phyloP scores from a whole-genome alignment of 2,113 vertebrate genomes.

The Halcyon senegalensis region DNA sequence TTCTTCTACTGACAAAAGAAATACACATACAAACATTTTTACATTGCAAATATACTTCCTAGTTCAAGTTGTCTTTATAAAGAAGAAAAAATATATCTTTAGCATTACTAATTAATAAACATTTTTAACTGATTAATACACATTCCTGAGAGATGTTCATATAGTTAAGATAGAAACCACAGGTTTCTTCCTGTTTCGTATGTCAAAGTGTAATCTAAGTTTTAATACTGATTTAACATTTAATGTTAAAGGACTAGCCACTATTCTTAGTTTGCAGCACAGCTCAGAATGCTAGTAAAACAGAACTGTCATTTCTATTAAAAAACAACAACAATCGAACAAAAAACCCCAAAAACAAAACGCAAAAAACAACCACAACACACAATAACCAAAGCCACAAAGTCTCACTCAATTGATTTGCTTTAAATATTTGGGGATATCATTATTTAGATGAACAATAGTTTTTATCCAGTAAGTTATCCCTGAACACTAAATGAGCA shows the following conservation, averaged over 20 bases:
- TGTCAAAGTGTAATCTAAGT: conserved; percentile 24
- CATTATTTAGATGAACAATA: conserved; percentile 8
- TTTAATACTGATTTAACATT: neutral
- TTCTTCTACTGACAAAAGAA: conserved; percentile 19
- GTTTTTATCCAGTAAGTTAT: conserved; percentile 25
- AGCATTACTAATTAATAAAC: conserved; percentile 47
- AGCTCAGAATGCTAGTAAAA: conserved; percentile 15
- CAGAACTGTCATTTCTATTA: neutral
- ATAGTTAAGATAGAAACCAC: conserved; percentile 37
- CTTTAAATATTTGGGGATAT: conserved; percentile 26
- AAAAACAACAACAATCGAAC: neutral
- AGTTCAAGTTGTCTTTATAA: neutral
- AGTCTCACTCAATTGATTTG: neutral
- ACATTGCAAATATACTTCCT: neutral
- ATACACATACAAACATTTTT: conserved; percentile 32
- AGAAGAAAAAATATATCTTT: neutral
- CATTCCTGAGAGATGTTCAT: conserved; percentile 36
- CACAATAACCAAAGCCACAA: neutral
- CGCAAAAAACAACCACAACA: neutral
- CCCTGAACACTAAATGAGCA: conserved; percentile 19
- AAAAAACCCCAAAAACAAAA: neutral
- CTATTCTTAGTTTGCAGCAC: neutral
- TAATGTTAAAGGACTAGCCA: neutral
- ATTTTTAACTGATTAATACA: conserved; percentile 59
- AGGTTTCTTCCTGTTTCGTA: conserved; percentile 25